A percentile compares a stretch with the other conserved stretches of the same genome.
Evolutionary conservation across 2,888 invertebrate genomes (phyloP).

Genomic region (Ichneumoninae sp.): DNA sequence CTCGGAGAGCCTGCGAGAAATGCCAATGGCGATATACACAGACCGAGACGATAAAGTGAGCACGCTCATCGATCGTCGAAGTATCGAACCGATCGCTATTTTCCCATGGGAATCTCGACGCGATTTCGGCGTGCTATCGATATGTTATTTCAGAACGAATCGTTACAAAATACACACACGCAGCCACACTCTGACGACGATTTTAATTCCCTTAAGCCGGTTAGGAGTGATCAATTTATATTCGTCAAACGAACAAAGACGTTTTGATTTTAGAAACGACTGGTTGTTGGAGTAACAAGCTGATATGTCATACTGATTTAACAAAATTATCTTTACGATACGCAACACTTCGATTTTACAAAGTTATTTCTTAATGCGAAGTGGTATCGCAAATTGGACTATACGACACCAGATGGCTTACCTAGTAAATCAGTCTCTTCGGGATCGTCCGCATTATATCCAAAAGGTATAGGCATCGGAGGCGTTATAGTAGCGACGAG

Average conservation of each 20-base stretch:
- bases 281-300: not conserved
- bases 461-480: not conserved
- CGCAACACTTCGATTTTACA: not conserved
- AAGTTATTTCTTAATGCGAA: not conserved
- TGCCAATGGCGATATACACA: slow-evolving; percentile 55
- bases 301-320: not conserved
- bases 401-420: not conserved
- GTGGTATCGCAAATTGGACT: not conserved
- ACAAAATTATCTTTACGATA: not conserved
- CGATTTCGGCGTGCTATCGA: slow-evolving; percentile 24
- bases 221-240: not conserved
- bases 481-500: not conserved
- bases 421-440: not conserved
- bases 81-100: slow-evolving; percentile 46
- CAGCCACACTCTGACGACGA: not conserved
- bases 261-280: not conserved
- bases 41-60: slow-evolving; percentile 34
- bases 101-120: slow-evolving; percentile 56
- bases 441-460: not conserved
- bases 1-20: slow-evolving; percentile 45
- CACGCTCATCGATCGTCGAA: slow-evolving; percentile 44
- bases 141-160: slow-evolving; percentile 20
- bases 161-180: not conserved
- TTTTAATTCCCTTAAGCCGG: not conserved
- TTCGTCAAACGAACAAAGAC: not conserved